Evolutionary conservation across 1,140 invertebrate genomes (phyloP).

Genomic region (Steinernema feltiae): DNA sequence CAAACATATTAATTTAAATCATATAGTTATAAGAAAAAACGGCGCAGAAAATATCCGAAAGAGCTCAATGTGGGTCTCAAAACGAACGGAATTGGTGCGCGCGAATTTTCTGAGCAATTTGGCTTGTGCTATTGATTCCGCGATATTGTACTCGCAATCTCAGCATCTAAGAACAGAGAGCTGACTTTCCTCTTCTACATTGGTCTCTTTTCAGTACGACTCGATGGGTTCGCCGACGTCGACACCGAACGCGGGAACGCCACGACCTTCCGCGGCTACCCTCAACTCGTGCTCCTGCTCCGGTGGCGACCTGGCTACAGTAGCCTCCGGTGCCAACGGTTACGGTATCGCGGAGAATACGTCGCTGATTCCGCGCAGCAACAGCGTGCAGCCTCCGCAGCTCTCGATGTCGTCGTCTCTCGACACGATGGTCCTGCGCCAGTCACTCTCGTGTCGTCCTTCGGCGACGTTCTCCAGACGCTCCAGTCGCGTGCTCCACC

Average conservation of each 20-base stretch:
- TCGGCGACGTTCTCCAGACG: constrained; percentile 27
- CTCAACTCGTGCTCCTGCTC: constrained; percentile 34
- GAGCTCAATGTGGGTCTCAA: too few relatives aligned
- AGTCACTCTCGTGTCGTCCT: constrained; percentile 21
- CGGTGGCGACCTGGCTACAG: constrained; percentile 22
- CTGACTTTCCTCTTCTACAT: too few relatives aligned
- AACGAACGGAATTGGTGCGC: too few relatives aligned
- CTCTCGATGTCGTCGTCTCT: constrained; percentile 24
- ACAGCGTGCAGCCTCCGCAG: constrained; percentile 22
- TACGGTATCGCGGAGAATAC: neutral
- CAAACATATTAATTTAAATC: too few relatives aligned
- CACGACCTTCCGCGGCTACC: constrained; percentile 17
- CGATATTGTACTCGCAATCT: too few relatives aligned
- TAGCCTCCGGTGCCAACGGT: constrained; percentile 18
- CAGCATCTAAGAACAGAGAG: too few relatives aligned
- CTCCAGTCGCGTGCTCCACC: constrained; percentile 28
- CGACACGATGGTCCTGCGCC: constrained; percentile 27
- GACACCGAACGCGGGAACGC: neutral
- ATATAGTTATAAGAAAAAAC: too few relatives aligned
- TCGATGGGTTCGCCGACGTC: neutral
- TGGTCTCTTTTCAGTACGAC: constrained; percentile 16
- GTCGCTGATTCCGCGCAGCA: neutral
- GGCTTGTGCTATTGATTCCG: too few relatives aligned
- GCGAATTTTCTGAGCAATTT: too few relatives aligned
- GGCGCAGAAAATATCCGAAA: too few relatives aligned